phyloP scores from a whole-genome alignment of 2,797 vertebrate species.

The Helostoma temminkii region DNA sequence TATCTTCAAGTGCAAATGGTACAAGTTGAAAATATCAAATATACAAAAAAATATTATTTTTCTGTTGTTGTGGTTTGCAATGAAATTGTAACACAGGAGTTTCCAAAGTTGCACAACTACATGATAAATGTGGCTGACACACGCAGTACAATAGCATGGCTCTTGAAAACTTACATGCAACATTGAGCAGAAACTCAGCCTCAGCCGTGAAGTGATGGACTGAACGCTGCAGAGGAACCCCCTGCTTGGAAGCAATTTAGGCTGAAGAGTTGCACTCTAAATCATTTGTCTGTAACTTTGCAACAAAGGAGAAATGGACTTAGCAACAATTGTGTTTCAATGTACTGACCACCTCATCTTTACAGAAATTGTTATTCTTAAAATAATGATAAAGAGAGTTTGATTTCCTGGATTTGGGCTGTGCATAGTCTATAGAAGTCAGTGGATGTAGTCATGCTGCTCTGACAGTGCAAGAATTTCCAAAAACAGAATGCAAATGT shows the following conservation, averaged over 20 bases:
- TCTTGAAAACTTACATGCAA: slow-evolving; percentile 62
- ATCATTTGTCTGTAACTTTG: slow-evolving; percentile 62
- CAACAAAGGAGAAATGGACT: slow-evolving; percentile 37
- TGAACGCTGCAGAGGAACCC: slow-evolving; percentile 63
- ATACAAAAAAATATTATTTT: slow-evolving; percentile 44
- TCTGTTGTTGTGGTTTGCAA: slow-evolving; percentile 56
- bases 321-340: slow-evolving; percentile 18
- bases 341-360: slow-evolving; percentile 2
- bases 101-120: slow-evolving; percentile 51
- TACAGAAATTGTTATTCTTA: slow-evolving; percentile 25
- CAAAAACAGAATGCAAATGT: slow-evolving; percentile 7
- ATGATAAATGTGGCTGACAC: slow-evolving; percentile 68
- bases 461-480: slow-evolving; percentile 15
- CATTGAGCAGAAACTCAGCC: slow-evolving; percentile 61
- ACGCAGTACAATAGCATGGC: slow-evolving; percentile 50
- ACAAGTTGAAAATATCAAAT: slow-evolving; percentile 42
- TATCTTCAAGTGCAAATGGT: slow-evolving; percentile 25
- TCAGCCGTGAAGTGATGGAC: slow-evolving; percentile 44
- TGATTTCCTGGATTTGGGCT: slow-evolving; percentile 28
- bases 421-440: slow-evolving; percentile 29
- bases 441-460: slow-evolving; percentile 33
- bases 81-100: slow-evolving; percentile 51
- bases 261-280: slow-evolving; percentile 58
- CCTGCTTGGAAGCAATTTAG: slow-evolving; percentile 63
- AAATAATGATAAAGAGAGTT: slow-evolving; percentile 33